Conservation (phyloP, 2,797 vertebrate genomes). For the Cheirogaleus major region DNA sequence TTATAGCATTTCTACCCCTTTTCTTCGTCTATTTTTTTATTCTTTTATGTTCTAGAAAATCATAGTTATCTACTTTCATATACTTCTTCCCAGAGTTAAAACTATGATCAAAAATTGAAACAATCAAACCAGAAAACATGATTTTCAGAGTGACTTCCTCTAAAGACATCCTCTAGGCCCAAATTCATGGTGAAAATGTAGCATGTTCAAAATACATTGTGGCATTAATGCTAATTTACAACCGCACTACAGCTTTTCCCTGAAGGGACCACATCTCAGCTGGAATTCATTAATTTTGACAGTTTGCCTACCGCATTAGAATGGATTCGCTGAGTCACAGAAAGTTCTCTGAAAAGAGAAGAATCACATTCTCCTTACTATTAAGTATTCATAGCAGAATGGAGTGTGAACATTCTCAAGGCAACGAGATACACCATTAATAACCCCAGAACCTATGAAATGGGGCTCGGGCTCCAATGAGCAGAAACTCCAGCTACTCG, state of each 20-base stretch:
- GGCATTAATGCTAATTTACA: constrained; percentile 22
- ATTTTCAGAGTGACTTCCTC: neutral
- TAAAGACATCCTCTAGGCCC: neutral
- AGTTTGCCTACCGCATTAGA: constrained; percentile 60
- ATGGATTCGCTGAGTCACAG: constrained; percentile 67
- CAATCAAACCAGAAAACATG: neutral
- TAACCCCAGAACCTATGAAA: neutral
- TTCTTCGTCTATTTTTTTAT: neutral
- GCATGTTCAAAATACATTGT: neutral
- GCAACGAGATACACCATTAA: neutral
- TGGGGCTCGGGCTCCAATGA: neutral
- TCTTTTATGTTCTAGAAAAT: neutral
- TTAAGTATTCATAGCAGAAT: neutral
- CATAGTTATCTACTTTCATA: neutral
- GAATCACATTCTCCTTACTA: neutral
- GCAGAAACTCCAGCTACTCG: neutral
- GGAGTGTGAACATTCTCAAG: neutral
- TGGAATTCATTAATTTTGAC: constrained; percentile 71
- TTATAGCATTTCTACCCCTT: neutral
- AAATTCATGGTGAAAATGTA: neutral
- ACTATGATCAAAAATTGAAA: neutral
- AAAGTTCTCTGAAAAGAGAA: neutral
- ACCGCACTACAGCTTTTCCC: neutral
- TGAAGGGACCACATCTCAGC: neutral
- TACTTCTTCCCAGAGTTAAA: neutral